Conservation (phyloP, 1,140 invertebrate genomes). For the Muscidifurax raptorellus region DNA sequence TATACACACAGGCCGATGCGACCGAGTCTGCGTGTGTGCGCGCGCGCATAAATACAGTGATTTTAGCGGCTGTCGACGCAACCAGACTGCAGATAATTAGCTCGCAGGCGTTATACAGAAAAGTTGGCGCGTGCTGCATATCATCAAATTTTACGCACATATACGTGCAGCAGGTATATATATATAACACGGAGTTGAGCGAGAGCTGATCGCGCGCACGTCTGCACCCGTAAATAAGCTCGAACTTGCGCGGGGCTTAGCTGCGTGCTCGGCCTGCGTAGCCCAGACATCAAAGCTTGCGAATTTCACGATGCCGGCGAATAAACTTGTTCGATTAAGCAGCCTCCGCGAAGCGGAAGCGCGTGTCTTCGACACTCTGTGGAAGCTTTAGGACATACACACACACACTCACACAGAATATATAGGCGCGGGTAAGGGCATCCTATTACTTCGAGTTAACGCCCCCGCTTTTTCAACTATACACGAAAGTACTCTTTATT, state of each 20-base stretch:
- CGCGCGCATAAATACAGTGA: conserved; percentile 19
- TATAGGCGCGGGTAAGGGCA: too few relatives aligned
- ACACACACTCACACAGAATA: too few relatives aligned
- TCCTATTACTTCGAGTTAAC: conserved; percentile 33
- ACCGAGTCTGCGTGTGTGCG: too few relatives aligned
- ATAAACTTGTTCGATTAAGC: conserved; percentile 49
- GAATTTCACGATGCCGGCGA: conserved; percentile 38
- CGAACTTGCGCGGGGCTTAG: conserved; percentile 30
- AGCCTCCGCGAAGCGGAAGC: background rate
- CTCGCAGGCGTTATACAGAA: background rate
- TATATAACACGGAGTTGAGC: background rate
- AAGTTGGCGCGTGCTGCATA: background rate
- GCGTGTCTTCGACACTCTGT: conserved; percentile 33
- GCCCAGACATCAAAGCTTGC: conserved; percentile 44
- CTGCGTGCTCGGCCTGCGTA: conserved; percentile 19
- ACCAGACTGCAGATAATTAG: conserved; percentile 18
- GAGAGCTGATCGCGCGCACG: conserved; percentile 20
- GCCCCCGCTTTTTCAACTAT: background rate
- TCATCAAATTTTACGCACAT: background rate
- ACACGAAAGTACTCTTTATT: conserved; percentile 22
- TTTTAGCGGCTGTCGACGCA: conserved; percentile 1
- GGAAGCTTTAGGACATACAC: conserved; percentile 6
- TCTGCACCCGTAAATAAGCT: conserved; percentile 43
- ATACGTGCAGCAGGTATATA: too few relatives aligned
- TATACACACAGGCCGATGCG: too few relatives aligned